Base-by-base conservation (phyloP, 2,113 vertebrate species). In the Periophthalmus modestus region DNA sequence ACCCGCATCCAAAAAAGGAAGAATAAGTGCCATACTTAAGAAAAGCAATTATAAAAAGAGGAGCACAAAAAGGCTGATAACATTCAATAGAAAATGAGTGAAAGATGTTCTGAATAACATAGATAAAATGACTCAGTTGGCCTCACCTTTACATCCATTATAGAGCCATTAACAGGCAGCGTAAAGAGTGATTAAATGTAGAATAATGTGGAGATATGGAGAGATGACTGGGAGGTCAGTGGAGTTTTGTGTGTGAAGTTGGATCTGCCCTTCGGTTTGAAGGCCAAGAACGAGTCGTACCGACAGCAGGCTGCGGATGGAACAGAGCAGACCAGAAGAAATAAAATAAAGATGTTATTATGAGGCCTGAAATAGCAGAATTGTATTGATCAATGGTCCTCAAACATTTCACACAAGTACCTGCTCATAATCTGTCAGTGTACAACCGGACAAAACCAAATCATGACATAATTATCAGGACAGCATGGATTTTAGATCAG, bases 221-320 rank as follows among this genome's bases (percentile, higher is more conserved):
- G 43, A 55, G 23, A 13, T 23, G 57, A 15, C 28, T 59, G 23
- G 24, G 57, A 59, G 57, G 21, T 12, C 24, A 4, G 57, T 15
- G 23, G 57, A 24, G 21, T 58, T 28, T 10, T 59, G 57, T 57
- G 55, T 57, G 55, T 24, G 15, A 59, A 59, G 57, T 59, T 62
- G 84, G 73, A 62, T 75, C 74, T 70, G 69, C 55, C 12, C 36
- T 69, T n/a, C 61, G 58, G 68, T 81, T 76, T 78, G 74, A 66
- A 61, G n/a, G 89, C 90, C 91, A 92, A 88, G 92, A 89, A 93
- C 91, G 84, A 57, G 74, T 82, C 85, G 91, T 91, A 88, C 91
- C 65, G 81, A 61, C 73, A 82, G 80, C 16, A 4, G 46, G 19
- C 59, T 71, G 83, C 85, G 90, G 82, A 75, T 75, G 81, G 82